phyloP scores from a whole-genome alignment of 2,888 invertebrate genomes.

The Chironomus riparius region DNA sequence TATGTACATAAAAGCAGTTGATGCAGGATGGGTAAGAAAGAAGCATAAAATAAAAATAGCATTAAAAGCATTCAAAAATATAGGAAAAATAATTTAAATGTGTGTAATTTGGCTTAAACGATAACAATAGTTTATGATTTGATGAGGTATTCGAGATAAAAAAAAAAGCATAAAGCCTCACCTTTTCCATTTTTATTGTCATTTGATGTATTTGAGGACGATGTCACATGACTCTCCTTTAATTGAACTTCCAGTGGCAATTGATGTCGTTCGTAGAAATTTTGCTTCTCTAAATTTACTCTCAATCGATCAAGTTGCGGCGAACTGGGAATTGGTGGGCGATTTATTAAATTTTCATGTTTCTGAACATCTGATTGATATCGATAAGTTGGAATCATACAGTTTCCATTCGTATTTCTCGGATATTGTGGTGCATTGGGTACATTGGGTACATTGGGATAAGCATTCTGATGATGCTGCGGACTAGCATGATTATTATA shows the following conservation, averaged over 20 bases:
- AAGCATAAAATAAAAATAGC: conserved; percentile 9
- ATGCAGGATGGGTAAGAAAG: conserved; percentile 17
- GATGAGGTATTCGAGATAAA: not conserved
- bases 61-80: not conserved
- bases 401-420: not conserved
- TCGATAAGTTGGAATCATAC: not conserved
- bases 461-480: not conserved
- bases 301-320: conserved; percentile 21
- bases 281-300: conserved; percentile 17
- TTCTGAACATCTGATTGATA: not conserved
- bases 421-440: not conserved
- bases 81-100: not conserved
- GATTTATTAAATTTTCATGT: not conserved
- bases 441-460: no score
- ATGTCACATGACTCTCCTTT: not conserved
- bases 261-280: conserved; percentile 25
- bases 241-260: conserved; percentile 2
- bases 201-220: not conserved
- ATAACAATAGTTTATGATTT: not conserved
- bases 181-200: conserved; percentile 1
- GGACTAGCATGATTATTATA: conserved; percentile 22
- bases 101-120: not conserved
- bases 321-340: conserved; percentile 19
- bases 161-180: not conserved
- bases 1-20: not conserved